Evolutionary conservation across 1,140 invertebrate genomes (phyloP), one percentile per base, ranked within the genome.

Genomic region (Aphidius gifuensis): DNA sequence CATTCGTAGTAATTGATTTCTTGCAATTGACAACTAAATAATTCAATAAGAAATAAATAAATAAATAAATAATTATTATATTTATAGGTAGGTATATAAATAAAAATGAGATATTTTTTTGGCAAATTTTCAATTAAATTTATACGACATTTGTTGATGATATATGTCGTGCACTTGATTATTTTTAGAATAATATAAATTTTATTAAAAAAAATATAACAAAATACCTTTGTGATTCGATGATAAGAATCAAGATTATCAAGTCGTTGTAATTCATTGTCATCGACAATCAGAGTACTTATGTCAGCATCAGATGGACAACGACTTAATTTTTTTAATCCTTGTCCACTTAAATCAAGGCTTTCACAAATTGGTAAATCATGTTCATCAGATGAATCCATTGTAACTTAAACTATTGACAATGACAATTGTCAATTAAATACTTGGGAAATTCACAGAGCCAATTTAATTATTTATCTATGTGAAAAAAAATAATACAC

Each of bases 1-100:
- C 92, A 96, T 95, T 44, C 92, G 85, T 21, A 94, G 78, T 50
- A 96, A 75, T 72, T 92, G 88, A 80, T 96, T 96, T 69, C 89
- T 87, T 70, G 87, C 88, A 72, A 92, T 85, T 54, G 92, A 94
- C 49, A 95, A 79, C 92, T 94, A 71, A 16, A 16, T n/a, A n/a
- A n/a, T n/a, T n/a, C n/a, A n/a, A n/a, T n/a, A n/a, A n/a, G n/a
- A n/a, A n/a, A n/a, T n/a, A n/a, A n/a, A n/a, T n/a, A n/a, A n/a
- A n/a, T n/a, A 58, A 81, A 85, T 77, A 44, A 39, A 54, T 6
- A 39, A 43, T 23, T 59, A 11, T 47, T 11, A 39, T n/a, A 9
- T 47, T 38, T 58, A n/a, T n/a, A n/a, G n/a, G n/a, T n/a, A 43
- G 2, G 23, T 32, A 32, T 32, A 32, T 1, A 32, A 0, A 32